Evolutionary conservation across 2,797 vertebrate genomes (phyloP).

Genomic region (Oreonectes daqikongensis): DNA sequence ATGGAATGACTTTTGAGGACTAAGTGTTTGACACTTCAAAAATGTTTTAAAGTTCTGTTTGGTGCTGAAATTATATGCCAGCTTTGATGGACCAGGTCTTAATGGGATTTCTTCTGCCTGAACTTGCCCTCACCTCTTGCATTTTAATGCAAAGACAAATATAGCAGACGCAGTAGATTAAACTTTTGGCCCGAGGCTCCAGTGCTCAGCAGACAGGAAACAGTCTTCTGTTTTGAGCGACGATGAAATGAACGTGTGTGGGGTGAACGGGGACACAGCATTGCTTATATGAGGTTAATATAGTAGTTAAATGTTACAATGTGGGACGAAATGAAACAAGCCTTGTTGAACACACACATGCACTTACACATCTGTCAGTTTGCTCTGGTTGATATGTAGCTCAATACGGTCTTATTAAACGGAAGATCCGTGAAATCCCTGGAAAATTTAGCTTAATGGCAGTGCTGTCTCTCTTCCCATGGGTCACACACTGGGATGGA

Average conservation of each 20-base stretch:
- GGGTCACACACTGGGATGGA: conserved; percentile 29
- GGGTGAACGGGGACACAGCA: conserved; percentile 4
- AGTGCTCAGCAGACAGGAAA: conserved; percentile 41
- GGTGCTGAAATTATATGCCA: too few relatives aligned
- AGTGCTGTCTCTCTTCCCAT: conserved; percentile 19
- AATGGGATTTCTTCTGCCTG: conserved; percentile 11
- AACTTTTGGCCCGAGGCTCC: conserved; percentile 16
- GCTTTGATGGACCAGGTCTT: conserved; percentile 10
- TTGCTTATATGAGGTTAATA: background rate
- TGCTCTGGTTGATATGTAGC: conserved; percentile 32
- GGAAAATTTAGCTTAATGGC: conserved; percentile 52
- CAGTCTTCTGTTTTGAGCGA: conserved; percentile 9
- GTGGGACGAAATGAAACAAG: background rate
- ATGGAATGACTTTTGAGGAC: too few relatives aligned
- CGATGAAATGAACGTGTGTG: conserved; percentile 4
- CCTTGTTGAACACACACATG: conserved; percentile 10
- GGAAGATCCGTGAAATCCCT: conserved; percentile 41
- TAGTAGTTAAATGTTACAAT: background rate
- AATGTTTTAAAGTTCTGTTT: too few relatives aligned
- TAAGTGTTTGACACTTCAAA: background rate
- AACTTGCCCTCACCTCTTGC: conserved; percentile 26
- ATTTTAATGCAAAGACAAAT: conserved; percentile 31
- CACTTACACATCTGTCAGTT: conserved; percentile 24
- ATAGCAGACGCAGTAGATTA: conserved; percentile 28
- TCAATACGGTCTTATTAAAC: conserved; percentile 15